Evolutionary conservation across 2,888 invertebrate genomes (phyloP).

Genomic region (Eudasyphora cyanicolor): DNA sequence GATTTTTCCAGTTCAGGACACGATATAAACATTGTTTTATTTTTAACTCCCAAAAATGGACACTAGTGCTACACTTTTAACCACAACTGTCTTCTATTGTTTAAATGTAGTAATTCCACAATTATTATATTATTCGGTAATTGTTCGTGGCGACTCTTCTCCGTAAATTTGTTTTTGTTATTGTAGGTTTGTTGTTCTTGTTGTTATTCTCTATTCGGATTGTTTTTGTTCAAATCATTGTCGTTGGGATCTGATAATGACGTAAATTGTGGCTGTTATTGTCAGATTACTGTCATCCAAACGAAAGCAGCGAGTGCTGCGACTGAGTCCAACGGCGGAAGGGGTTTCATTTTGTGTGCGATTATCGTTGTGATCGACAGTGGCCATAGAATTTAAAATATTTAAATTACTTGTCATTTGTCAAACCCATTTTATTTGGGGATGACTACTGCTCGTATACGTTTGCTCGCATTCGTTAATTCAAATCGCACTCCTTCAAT

Average conservation of each 20-base stretch:
- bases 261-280: conserved; percentile 7
- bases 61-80: neutral
- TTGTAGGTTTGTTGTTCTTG: neutral
- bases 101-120: neutral
- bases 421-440: conserved; percentile 44
- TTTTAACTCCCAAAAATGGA: neutral
- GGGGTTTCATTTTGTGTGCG: neutral
- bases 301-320: neutral
- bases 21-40: too few species aligned
- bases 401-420: conserved; percentile 61
- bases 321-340: neutral
- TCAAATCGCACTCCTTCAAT: conserved; percentile 53
- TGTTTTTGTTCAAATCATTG: neutral
- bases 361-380: conserved; percentile 54
- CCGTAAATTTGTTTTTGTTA: neutral
- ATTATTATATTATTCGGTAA: conserved; percentile 29
- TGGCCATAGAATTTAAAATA: conserved; percentile 57
- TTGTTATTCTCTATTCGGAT: neutral
- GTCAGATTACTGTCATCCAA: conserved; percentile 15
- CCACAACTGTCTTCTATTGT: neutral
- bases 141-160: conserved; percentile 22
- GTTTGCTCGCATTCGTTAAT: conserved; percentile 7
- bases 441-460: too few species aligned
- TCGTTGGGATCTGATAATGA: conserved; percentile 24
- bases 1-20: too few species aligned